Conservation (phyloP, 1,140 invertebrate genomes). For the Batillaria attramentaria region DNA sequence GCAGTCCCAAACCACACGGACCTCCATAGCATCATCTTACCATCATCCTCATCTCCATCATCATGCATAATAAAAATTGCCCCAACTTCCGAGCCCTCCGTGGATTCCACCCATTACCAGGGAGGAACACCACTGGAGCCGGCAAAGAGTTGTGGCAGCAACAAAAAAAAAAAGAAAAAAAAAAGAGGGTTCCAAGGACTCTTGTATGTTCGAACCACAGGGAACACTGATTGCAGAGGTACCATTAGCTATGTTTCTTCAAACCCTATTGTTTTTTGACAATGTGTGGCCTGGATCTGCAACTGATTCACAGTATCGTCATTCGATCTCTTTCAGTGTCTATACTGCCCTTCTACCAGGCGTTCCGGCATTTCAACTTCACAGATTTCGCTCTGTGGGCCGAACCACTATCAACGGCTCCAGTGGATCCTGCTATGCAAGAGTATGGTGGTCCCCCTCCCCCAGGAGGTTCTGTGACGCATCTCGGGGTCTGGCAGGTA, state of each 20-base stretch:
- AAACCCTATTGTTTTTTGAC: neutral
- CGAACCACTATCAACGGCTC: neutral
- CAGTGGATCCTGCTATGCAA: too few relatives aligned
- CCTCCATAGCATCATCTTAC: too few relatives aligned
- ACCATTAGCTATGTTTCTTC: neutral
- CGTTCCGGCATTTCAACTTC: constrained; percentile 22
- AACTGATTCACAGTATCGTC: neutral
- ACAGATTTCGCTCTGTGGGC: constrained; percentile 29
- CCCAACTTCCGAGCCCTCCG: too few relatives aligned
- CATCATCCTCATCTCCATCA: too few relatives aligned
- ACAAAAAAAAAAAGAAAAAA: too few relatives aligned
- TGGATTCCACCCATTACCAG: too few relatives aligned
- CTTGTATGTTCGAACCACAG: neutral
- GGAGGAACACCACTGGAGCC: too few relatives aligned
- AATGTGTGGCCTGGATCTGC: neutral
- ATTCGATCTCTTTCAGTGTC: neutral
- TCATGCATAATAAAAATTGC: too few relatives aligned
- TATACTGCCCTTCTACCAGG: constrained; percentile 7
- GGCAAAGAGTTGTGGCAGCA: too few relatives aligned
- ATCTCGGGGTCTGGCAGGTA: constrained; percentile 26
- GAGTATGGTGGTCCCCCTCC: neutral
- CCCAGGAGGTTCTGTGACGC: neutral
- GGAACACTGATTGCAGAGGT: neutral
- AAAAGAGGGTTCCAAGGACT: neutral
- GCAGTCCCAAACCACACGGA: too few relatives aligned